A percentile compares a stretch with the other conserved stretches of the same genome.
These are phyloP conservation scores for Pholis gunnellus DNA, from an alignment of 2,113 vertebrate species.

Conservation along the genomic window DNA sequence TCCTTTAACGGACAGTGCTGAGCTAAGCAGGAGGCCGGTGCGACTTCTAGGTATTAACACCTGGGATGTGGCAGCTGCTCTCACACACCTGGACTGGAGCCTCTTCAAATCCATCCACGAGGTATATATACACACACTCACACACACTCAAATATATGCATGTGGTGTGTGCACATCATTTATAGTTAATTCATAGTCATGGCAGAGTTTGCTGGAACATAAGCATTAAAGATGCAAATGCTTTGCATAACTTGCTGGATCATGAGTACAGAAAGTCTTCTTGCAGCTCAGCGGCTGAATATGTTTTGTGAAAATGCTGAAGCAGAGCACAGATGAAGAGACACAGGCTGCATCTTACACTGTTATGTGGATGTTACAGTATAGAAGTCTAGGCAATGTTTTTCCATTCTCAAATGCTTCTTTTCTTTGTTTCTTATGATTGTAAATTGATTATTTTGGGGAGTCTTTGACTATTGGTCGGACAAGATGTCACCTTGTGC, in stretches of 20 bases:
- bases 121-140: slow-evolving; percentile 76
- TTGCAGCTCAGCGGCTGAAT: slow-evolving; percentile 18
- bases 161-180: slow-evolving; percentile 9
- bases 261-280: slow-evolving; percentile 37
- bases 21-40: slow-evolving; percentile 90
- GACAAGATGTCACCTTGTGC: not conserved
- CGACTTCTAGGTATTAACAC: slow-evolving; percentile 97
- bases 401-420: not conserved
- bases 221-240: slow-evolving; percentile 50
- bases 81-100: slow-evolving; percentile 97
- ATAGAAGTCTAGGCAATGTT: not conserved
- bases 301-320: slow-evolving; percentile 21
- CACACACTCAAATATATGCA: slow-evolving; percentile 25
- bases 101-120: slow-evolving; percentile 98
- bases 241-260: slow-evolving; percentile 28
- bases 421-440: not conserved
- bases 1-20: slow-evolving; percentile 92
- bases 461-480: not conserved
- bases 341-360: not conserved
- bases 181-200: slow-evolving; percentile 41
- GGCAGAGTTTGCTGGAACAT: slow-evolving; percentile 26
- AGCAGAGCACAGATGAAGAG: slow-evolving; percentile 8
- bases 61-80: slow-evolving; percentile 94
- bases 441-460: not conserved
- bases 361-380: not conserved